Evolutionary conservation across 2,797 vertebrate species (phyloP).

Genomic region (Pristis pectinata): DNA sequence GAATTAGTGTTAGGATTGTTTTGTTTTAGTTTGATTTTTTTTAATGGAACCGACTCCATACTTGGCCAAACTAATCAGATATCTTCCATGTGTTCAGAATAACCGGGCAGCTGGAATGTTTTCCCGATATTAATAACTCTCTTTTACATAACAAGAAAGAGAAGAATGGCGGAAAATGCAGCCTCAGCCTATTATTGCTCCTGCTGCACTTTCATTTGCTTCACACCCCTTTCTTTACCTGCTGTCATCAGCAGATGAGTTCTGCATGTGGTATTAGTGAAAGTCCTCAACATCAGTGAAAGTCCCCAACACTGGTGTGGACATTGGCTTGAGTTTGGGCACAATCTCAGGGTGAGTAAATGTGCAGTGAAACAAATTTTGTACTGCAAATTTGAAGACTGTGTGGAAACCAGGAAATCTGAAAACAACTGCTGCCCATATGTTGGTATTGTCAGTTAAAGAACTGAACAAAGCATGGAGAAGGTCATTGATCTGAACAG

Average conservation of each 20-base stretch:
- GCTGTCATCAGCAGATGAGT: not conserved
- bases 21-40: not conserved
- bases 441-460: not conserved
- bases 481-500: not conserved
- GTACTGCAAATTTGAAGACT: not conserved
- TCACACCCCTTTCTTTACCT: not conserved
- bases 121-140: too few species aligned
- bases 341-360: not conserved
- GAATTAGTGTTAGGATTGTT: too few species aligned
- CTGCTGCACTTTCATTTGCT: not conserved
- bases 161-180: too few species aligned
- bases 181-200: too few species aligned
- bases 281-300: not conserved
- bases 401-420: not conserved
- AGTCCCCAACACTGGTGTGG: too few species aligned
- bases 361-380: not conserved
- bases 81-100: not conserved
- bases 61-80: not conserved
- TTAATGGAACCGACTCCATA: not conserved
- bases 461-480: not conserved
- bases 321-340: not conserved
- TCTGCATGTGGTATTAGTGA: not conserved
- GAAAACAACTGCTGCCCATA: not conserved
- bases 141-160: not conserved
- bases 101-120: not conserved